These are phyloP conservation scores for Nycteola revayana DNA, from an alignment of 2,888 invertebrate species.

Conservation along the genomic window DNA sequence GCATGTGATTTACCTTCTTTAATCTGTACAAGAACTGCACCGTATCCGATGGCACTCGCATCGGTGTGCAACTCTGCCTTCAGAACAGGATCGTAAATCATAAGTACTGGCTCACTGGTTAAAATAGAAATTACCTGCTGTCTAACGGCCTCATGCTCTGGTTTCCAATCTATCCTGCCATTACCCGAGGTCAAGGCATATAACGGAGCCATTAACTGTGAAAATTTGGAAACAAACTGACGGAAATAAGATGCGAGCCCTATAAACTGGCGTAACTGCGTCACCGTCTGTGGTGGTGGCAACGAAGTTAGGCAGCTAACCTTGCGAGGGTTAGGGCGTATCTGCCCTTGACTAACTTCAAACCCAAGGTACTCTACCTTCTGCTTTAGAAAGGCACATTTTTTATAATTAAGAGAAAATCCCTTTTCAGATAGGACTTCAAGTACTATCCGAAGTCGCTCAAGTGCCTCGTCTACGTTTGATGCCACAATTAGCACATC, in stretches of 20 bases:
- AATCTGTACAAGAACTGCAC: constrained; percentile 28
- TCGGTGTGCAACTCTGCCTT: constrained; percentile 28
- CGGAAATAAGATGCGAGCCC: background rate
- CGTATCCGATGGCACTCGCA: constrained; percentile 30
- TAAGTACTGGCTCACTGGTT: constrained; percentile 24
- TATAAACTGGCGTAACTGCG: background rate
- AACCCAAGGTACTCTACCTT: background rate
- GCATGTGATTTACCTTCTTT: constrained; percentile 17
- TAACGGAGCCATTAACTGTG: background rate
- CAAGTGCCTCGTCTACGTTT: background rate
- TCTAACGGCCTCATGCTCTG: background rate
- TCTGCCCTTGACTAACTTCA: background rate
- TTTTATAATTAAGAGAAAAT: background rate
- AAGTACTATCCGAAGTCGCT: background rate
- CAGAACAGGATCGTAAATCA: constrained; percentile 21
- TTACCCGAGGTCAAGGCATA: background rate
- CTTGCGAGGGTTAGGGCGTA: background rate
- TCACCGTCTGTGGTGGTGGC: background rate
- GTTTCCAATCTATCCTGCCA: background rate
- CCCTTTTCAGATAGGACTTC: background rate
- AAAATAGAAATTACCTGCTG: constrained; percentile 3
- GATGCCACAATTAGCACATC: background rate
- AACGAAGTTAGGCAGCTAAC: background rate
- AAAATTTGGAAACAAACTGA: background rate
- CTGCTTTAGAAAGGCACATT: background rate